phyloP scores from a whole-genome alignment of 2,797 vertebrate genomes.

The Cyprinodon diabolis region DNA sequence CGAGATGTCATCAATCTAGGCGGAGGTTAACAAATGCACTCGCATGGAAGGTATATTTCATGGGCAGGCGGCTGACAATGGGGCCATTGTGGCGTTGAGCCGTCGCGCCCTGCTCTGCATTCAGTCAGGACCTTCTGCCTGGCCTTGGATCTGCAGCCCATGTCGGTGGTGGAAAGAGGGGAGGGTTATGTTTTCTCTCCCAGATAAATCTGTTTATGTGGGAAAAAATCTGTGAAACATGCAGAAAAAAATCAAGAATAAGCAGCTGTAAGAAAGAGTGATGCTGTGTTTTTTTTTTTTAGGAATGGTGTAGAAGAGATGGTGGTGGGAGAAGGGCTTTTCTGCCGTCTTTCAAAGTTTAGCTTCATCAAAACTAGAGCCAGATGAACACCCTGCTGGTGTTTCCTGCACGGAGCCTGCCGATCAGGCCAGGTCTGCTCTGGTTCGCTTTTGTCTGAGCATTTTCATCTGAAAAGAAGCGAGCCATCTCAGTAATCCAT shows the following conservation, averaged over 20 bases:
- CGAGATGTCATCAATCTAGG: constrained; percentile 76
- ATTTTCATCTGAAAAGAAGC: constrained; percentile 43
- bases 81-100: constrained; percentile 69
- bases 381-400: constrained; percentile 49
- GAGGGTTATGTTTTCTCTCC: constrained; percentile 56
- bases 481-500: constrained; percentile 70
- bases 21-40: constrained; percentile 79
- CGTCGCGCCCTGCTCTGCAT: constrained; percentile 46
- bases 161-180: constrained; percentile 23
- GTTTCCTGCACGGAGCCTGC: constrained; percentile 27
- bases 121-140: constrained; percentile 62
- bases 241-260: constrained; percentile 22
- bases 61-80: constrained; percentile 71
- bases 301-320: neutral
- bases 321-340: constrained; percentile 10
- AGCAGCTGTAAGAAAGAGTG: constrained; percentile 21
- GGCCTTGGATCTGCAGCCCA: constrained; percentile 48
- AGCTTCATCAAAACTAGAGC: constrained; percentile 48
- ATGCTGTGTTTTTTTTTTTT: constrained; percentile 44
- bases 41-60: constrained; percentile 79
- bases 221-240: constrained; percentile 57
- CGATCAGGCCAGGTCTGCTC: constrained; percentile 24
- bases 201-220: constrained; percentile 65
- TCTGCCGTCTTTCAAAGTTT: constrained; percentile 64
- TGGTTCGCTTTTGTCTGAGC: constrained; percentile 39